Evolutionary conservation across 2,888 invertebrate species (phyloP), one percentile per base, ranked within the genome.

Genomic region (Ramazzottius varieornatus): DNA sequence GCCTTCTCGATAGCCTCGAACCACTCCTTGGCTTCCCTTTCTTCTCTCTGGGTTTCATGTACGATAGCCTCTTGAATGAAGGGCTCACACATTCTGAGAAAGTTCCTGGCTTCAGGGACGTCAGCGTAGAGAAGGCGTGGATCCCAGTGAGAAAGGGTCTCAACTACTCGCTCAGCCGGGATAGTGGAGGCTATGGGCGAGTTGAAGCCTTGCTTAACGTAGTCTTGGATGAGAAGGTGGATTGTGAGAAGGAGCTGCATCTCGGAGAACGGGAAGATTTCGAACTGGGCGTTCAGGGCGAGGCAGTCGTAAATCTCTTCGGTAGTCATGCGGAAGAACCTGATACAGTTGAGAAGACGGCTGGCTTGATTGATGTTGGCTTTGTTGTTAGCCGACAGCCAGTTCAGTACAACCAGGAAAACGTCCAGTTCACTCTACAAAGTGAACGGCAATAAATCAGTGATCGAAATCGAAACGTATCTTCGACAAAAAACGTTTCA

Each of bases 291-390:
- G 29, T 54, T 54, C 20, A 54, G 54, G 54, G 4, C 24, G n/a
- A 54, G 29, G 54, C 54, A 54, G 13, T 54, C 54, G 54, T 54
- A 54, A 29, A 54, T 54, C 29, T 54, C 54, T 24, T 54, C 54
- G n/a, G 54, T 54, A 8, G 54, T 24, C 54, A 54, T 54, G n/a
- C 54, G 54, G 54, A 54, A 54, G 54, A 54, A 54, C 16, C 54
- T 8, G 24, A 54, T 54, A 24, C 54, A 54, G 54, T 54, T 16
- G 29, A 54, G 54, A 24, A 54, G 29, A 13, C 29, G 13, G 20
- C 24, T 54, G 54, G 54, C 54, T 8, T 54, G 54, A 8, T 54
- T 4, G n/a, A 54, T 16, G 54, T 54, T 16, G 54, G 20, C 8
- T 40, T 20, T 54, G 54, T 4, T 16, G 29, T 29, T 29, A 24